Evolutionary conservation across 1,140 invertebrate species (phyloP).

Genomic region (Delia radicum): DNA sequence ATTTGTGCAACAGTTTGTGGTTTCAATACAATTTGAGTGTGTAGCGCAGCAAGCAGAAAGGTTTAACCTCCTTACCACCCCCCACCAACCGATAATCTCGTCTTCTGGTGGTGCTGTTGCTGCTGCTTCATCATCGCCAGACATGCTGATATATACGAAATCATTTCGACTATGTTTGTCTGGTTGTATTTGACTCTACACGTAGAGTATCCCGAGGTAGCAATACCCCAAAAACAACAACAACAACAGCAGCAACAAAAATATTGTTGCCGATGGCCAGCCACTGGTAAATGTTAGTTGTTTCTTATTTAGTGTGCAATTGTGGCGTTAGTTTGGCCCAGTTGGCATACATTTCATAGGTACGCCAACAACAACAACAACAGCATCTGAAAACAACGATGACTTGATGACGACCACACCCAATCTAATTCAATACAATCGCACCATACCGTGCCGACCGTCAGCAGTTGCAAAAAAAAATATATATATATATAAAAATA

Average conservation of each 20-base stretch:
- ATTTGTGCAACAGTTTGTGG: slow-evolving; percentile 21
- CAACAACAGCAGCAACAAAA: not conserved
- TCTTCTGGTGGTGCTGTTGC: not conserved
- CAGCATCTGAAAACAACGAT: slow-evolving; percentile 1
- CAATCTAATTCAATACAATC: slow-evolving; percentile 18
- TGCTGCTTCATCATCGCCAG: too few species aligned
- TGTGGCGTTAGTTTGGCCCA: slow-evolving; percentile 15
- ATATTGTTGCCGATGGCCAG: slow-evolving; percentile 10
- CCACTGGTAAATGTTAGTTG: slow-evolving; percentile 8
- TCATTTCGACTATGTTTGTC: not conserved
- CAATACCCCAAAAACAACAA: not conserved
- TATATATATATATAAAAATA: not conserved
- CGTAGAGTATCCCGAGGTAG: slow-evolving; percentile 3
- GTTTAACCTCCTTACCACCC: not conserved
- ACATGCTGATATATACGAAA: not conserved
- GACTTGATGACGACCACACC: slow-evolving; percentile 23
- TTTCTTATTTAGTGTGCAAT: not conserved
- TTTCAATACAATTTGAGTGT: not conserved
- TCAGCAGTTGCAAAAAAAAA: slow-evolving; percentile 13
- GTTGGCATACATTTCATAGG: slow-evolving; percentile 23
- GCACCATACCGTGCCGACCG: not conserved
- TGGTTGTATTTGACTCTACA: not conserved
- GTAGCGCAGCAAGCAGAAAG: slow-evolving; percentile 11
- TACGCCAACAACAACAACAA: not conserved
- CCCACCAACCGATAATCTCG: not conserved